phyloP scores from a whole-genome alignment of 2,888 invertebrate genomes.

The Deilephila porcellus region DNA sequence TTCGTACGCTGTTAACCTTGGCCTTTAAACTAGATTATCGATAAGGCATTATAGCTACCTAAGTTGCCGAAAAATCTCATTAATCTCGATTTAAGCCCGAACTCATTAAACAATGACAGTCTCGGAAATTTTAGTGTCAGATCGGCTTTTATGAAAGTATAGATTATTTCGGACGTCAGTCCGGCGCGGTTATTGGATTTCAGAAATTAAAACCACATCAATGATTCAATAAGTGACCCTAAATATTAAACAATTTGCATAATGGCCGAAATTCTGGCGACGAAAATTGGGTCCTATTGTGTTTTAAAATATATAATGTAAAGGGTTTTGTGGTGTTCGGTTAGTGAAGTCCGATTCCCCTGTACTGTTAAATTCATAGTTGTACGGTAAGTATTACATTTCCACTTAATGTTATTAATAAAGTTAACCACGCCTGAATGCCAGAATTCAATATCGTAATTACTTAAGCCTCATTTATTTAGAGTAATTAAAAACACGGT shows the following conservation, averaged over 20 bases:
- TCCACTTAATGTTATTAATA: background rate
- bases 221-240: constrained; percentile 5
- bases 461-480: no score
- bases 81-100: constrained; percentile 8
- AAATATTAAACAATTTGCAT: constrained; percentile 30
- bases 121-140: background rate
- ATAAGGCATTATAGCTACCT: background rate
- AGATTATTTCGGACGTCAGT: constrained; percentile 1
- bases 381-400: background rate
- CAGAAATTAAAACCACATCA: constrained; percentile 9
- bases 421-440: background rate
- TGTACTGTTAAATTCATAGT: background rate
- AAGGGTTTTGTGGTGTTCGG: background rate
- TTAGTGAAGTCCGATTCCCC: background rate
- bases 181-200: constrained; percentile 20
- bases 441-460: background rate
- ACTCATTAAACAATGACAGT: constrained; percentile 9
- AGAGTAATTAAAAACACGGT: no score
- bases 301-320: background rate
- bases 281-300: constrained; percentile 13
- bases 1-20: background rate
- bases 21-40: background rate
- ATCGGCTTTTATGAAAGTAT: constrained; percentile 12
- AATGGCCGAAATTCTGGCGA: constrained; percentile 23
- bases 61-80: constrained; percentile 11